Evolutionary conservation across 2,113 vertebrate genomes (phyloP), one percentile per base, ranked within the genome.

Genomic region (Lucifuga dentata): DNA sequence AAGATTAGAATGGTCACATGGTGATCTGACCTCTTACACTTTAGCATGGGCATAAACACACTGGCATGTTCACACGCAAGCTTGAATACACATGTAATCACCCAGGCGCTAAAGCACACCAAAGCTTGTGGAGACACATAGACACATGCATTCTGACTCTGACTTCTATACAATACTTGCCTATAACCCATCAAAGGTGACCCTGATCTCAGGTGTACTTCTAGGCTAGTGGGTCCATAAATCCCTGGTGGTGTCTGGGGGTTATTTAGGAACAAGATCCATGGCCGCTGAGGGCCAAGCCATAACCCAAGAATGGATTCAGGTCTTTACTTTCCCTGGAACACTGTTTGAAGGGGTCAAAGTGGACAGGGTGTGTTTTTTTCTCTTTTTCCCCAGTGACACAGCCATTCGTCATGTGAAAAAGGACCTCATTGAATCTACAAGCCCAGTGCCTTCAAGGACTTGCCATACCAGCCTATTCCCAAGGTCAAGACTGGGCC

Each of bases 241-340:
- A 80, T 77, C 81, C 78, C 63, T 0, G 44, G 67, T 78, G 76
- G 76, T 52, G 57, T 40, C 72, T 74, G 41, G 35, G 58, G 73
- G 81, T 88, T 81, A 78, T 81, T 85, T 76, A 72, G 74, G 73
- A 90, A 87, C 80, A 67, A 56, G 81, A 87, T 85, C 80, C 43
- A 39, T 11, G 35, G 64, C 58, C 43, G 8, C 70, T 36, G 73
- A 55, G 73, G 76, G 76, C 68, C 32, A 33, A 29, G 39, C 16
- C 19, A 2, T 55, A 64, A 73, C 73, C 73, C 39, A 45, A 38
- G 51, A 75, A 41, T 50, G 68, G 66, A 77, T 77, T 56, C 33
- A 20, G 71, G 46, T 11, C 23, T 36, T 33, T 41, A 38, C 41
- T 67, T 57, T 76, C 76, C 83, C 83, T 1, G 38, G 36, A 73